These are phyloP conservation scores for Cinara cedri DNA, from an alignment of 2,888 invertebrate genomes.

Conservation along the genomic window DNA sequence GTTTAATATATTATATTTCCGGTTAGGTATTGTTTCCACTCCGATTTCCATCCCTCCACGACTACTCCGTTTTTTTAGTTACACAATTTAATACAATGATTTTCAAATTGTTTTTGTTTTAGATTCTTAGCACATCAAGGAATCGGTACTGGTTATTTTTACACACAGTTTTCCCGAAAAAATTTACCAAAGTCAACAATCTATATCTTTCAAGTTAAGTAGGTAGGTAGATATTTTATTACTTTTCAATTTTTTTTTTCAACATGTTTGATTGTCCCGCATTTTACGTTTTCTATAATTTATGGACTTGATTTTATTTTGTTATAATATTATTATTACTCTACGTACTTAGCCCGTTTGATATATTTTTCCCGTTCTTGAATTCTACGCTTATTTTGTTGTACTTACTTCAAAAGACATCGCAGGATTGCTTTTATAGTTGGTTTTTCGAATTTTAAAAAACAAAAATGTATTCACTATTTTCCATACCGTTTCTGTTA, in stretches of 20 bases:
- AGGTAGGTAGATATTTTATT: no score
- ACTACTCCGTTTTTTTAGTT: neutral
- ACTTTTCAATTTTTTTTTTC: no score
- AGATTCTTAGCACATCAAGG: no score
- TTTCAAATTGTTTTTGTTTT: neutral
- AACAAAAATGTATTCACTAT: no score
- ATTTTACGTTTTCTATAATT: no score
- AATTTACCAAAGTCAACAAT: neutral
- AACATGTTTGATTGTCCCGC: no score
- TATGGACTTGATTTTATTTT: no score
- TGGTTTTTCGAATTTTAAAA: neutral
- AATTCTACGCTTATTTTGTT: no score
- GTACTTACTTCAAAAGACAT: neutral
- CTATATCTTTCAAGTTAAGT: neutral
- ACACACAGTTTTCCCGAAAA: neutral
- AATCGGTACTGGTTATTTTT: no score
- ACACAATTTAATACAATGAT: neutral
- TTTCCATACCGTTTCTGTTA: no score
- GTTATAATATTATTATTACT: neutral
- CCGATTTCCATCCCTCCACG: neutral
- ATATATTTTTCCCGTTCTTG: slow-evolving; percentile 6
- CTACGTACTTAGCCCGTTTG: neutral
- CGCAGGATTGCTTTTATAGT: neutral
- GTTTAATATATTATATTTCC: neutral
- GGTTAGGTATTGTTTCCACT: no score